Evolutionary conservation across 30 jellyfish, hydroid and myxozoan genomes (phyloP), one percentile per base, ranked within the genome.

Genomic region (Catostylus mosaicus): DNA sequence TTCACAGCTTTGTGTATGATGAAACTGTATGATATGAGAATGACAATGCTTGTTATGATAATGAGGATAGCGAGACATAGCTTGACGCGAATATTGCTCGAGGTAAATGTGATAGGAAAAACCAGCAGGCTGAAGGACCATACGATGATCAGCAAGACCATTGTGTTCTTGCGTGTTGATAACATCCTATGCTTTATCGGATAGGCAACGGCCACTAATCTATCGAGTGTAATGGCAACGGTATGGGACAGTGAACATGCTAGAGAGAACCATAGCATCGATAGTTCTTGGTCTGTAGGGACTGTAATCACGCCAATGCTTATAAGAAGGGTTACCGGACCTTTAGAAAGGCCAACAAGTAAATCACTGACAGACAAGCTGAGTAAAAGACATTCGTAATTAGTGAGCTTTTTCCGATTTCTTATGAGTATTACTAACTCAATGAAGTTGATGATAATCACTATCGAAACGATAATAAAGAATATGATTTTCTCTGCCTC

Each of bases 281-380:
- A 0, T 9, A 16, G 7, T 0, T 5, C 38, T 20, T 48, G 7
- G 36, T 16, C 32, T 37, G 18, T 33, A 8, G 40, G 4, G 18
- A 16, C 64, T 2, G 24, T 11, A 63, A 63, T 2, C 24, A 1
- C 0, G 14, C 35, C 22, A 34, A 0, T 3, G 0, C 3, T 2
- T 1, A 10, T 4, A 0, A 68, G 6, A n/a, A 68, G 45, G 26
- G 61, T 0, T 14, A 59, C 3, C 26, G 19, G 9, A 29, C 43
- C 71, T 23, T 59, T 23, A 38, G 64, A 35, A 34, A 38, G 11
- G 57, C 80, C 80, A 0, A 68, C 80, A 35, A 68, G 35, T 14
- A 68, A 35, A 36, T 68, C 80, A 36, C 56, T 40, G 19, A 68
- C 38, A 23, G 80, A 35, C 11, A 68, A 34, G 43, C 80, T 68